phyloP scores from a whole-genome alignment of 2,113 vertebrate species.

The Ptilonorhynchus violaceus region DNA sequence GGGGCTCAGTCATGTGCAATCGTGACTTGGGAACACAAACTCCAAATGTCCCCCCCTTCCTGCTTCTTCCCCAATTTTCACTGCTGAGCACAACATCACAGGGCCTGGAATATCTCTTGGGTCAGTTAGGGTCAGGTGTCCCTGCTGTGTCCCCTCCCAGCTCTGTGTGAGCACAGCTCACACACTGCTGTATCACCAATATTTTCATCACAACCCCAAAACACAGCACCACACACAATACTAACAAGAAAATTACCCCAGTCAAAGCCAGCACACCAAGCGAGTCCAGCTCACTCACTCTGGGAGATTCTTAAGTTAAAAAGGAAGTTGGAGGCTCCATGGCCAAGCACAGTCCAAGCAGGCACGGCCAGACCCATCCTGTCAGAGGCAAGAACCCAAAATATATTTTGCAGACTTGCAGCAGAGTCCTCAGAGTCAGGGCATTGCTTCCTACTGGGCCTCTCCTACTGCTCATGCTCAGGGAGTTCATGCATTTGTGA shows the following conservation, averaged over 20 bases:
- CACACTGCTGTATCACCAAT: not conserved
- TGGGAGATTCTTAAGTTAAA: not conserved
- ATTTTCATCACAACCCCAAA: not conserved
- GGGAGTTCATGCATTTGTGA: not conserved
- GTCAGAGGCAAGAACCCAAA: not conserved
- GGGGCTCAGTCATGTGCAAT: fast-evolving
- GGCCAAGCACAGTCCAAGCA: not conserved
- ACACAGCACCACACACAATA: not conserved
- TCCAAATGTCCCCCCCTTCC: not conserved
- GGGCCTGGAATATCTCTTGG: not conserved
- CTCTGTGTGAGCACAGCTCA: not conserved
- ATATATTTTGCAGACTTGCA: not conserved
- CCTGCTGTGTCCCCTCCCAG: not conserved
- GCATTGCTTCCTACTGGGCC: not conserved
- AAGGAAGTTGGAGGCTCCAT: not conserved
- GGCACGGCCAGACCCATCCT: not conserved
- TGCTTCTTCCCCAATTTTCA: not conserved
- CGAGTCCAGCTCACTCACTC: not conserved
- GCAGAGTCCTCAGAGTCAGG: not conserved
- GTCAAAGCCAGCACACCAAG: not conserved
- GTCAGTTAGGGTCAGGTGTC: not conserved
- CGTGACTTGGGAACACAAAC: not conserved
- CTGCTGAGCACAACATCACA: not conserved
- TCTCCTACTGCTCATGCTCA: not conserved
- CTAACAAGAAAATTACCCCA: not conserved